Evolutionary conservation across 2,113 vertebrate genomes (phyloP).

Genomic region (Edolisoma coerulescens): DNA sequence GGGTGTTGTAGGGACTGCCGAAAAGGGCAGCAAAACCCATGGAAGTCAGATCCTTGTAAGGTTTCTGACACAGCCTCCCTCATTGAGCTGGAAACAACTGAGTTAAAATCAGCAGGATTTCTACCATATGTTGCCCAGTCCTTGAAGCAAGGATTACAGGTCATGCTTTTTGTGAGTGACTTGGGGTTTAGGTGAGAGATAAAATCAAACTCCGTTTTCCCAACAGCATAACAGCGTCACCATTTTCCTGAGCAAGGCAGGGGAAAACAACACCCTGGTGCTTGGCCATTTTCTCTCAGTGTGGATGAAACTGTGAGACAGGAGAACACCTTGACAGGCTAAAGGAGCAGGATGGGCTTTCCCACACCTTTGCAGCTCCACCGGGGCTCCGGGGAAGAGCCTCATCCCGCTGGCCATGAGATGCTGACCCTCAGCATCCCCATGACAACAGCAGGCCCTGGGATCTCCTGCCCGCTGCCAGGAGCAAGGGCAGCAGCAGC

Average conservation of each 20-base stretch:
- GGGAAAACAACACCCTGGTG: accelerated
- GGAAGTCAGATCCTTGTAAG: background rate
- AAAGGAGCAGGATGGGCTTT: background rate
- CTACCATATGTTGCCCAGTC: background rate
- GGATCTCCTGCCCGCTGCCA: conserved; percentile 83
- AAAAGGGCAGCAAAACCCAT: background rate
- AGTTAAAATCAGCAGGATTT: background rate
- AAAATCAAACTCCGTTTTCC: background rate
- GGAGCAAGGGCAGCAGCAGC: conserved; percentile 80
- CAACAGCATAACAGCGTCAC: background rate
- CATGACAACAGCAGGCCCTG: conserved; percentile 81
- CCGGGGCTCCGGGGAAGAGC: conserved; percentile 76
- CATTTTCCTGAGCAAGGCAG: background rate
- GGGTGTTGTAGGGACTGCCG: background rate
- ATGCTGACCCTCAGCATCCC: conserved; percentile 76
- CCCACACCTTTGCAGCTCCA: conserved; percentile 71
- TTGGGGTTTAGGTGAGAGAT: background rate
- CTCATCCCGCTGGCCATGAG: conserved; percentile 69
- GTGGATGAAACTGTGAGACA: background rate
- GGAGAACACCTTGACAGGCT: background rate
- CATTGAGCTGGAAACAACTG: background rate
- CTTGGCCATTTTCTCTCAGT: background rate
- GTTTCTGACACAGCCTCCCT: background rate
- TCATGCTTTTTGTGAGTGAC: background rate
- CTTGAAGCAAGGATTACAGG: background rate